Evolutionary conservation across 2,888 invertebrate genomes (phyloP).

Genomic region (Seira sanloemensis): DNA sequence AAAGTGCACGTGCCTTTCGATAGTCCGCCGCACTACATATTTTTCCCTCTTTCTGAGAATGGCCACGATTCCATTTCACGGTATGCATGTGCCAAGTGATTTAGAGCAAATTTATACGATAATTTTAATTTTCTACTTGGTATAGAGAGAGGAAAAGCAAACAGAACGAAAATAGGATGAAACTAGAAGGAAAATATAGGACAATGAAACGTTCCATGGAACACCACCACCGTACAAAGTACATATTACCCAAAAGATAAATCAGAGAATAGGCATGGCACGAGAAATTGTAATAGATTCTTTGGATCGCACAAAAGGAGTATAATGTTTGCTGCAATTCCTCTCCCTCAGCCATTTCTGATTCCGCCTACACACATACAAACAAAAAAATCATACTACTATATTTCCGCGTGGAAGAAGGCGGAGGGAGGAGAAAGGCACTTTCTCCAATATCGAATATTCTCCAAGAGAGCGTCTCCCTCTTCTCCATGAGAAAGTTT

Average conservation of each 20-base stretch:
- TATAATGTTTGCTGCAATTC: background rate
- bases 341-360: background rate
- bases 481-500: constrained; percentile 25
- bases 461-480: constrained; percentile 4
- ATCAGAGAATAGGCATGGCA: background rate
- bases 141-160: background rate
- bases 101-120: constrained; percentile 50
- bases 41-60: no score
- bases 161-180: background rate
- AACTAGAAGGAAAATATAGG: background rate
- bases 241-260: background rate
- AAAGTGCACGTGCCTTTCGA: background rate
- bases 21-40: no score
- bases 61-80: constrained; percentile 9
- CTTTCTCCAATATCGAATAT: background rate
- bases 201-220: background rate
- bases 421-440: background rate
- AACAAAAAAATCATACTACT: background rate
- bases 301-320: background rate
- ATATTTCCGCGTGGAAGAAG: background rate
- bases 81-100: constrained; percentile 39
- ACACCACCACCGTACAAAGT: background rate
- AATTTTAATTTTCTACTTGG: constrained; percentile 34
- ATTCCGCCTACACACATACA: background rate
- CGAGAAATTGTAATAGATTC: background rate